Evolutionary conservation across 2,113 vertebrate genomes (phyloP).

Genomic region (Platysternon megacephalum): DNA sequence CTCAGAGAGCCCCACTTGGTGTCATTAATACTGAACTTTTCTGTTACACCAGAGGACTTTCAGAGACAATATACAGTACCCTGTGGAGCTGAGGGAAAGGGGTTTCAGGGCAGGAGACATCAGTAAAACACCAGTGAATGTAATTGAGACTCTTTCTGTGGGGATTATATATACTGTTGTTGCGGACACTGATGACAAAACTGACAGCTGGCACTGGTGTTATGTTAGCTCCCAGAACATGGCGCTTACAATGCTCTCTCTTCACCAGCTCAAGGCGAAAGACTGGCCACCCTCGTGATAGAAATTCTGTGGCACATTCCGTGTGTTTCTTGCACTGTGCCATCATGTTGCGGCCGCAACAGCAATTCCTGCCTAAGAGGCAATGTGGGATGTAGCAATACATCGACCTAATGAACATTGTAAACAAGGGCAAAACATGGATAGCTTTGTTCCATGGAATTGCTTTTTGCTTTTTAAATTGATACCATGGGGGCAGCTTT

Average conservation of each 20-base stretch:
- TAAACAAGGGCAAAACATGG: conserved; percentile 33
- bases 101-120: neutral
- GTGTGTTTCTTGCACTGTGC: neutral
- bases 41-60: neutral
- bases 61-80: neutral
- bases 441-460: neutral
- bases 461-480: conserved; percentile 19
- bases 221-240: neutral
- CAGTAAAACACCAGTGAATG: neutral
- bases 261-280: neutral
- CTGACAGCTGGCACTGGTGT: neutral
- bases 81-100: neutral
- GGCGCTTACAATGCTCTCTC: neutral
- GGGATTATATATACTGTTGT: accelerated
- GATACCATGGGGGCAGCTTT: neutral
- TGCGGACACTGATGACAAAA: neutral
- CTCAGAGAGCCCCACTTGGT: neutral
- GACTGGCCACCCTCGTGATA: accelerated
- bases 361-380: neutral
- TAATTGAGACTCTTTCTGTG: accelerated
- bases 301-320: neutral
- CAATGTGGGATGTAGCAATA: neutral
- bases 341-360: neutral
- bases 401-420: neutral
- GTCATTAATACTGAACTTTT: neutral